Percentiles rank a stretch among this genome's conserved stretches.
phyloP scores from a whole-genome alignment of 2,113 vertebrate genomes.

The Rallus limicola region DNA sequence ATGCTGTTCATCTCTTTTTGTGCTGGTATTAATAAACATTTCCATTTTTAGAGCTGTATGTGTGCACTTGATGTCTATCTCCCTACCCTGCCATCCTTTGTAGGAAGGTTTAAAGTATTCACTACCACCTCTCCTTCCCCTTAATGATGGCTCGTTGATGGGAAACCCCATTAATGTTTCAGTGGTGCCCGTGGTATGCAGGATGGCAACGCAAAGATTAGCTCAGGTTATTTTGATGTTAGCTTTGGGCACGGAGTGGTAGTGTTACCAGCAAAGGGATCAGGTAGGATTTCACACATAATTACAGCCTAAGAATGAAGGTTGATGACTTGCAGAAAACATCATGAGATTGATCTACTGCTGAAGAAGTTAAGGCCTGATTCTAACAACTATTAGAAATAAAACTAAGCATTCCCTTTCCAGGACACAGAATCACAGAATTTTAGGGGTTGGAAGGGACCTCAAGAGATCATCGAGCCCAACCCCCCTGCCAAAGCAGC shows the following conservation, averaged over 20 bases:
- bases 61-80: neutral
- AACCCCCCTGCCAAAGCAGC: no score
- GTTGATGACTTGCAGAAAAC: slow-evolving; percentile 28
- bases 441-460: no score
- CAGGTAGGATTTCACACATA: neutral
- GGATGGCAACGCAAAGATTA: neutral
- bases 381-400: slow-evolving; percentile 35
- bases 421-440: neutral
- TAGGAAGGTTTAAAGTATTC: neutral
- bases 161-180: neutral
- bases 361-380: slow-evolving; percentile 39
- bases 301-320: neutral
- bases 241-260: neutral
- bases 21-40: neutral
- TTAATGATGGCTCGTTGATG: neutral
- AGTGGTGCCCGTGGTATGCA: neutral
- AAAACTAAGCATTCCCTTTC: slow-evolving; percentile 21
- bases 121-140: neutral
- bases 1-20: neutral
- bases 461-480: no score
- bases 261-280: neutral
- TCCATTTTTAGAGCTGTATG: neutral
- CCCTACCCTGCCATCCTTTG: neutral
- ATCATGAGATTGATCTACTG: slow-evolving; percentile 23
- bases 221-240: neutral